Percentiles rank a stretch among this genome's conserved stretches.
Conservation (phyloP, 2,888 invertebrate genomes). For the Parapristionchus giblindavisi region DNA sequence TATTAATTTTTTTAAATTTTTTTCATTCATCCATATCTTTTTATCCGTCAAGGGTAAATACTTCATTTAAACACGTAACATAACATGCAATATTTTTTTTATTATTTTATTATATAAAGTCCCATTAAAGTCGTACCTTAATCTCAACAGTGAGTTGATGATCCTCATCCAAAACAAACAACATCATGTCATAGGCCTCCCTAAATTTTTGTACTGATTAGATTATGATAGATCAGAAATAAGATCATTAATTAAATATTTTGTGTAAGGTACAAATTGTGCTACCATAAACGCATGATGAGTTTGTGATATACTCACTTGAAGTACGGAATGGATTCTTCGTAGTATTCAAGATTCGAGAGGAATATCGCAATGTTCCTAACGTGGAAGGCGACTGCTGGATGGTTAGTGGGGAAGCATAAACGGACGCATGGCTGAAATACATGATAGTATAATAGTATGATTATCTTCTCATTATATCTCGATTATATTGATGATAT, state of each 20-base stretch:
- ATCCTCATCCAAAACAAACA: constrained; percentile 42
- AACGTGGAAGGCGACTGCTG: constrained; percentile 65
- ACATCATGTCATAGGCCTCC: constrained; percentile 40
- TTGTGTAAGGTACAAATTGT: too few species aligned
- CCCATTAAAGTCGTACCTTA: neutral
- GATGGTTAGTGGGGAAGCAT: constrained; percentile 64
- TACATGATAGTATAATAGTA: neutral
- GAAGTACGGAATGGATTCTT: constrained; percentile 30
- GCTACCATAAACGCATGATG: neutral
- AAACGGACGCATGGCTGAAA: constrained; percentile 53
- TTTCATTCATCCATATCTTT: too few species aligned
- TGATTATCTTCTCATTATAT: too few species aligned
- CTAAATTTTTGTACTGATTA: constrained; percentile 25
- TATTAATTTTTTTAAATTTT: too few species aligned
- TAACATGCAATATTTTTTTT: too few species aligned
- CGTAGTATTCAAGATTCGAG: constrained; percentile 30
- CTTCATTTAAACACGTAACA: too few species aligned
- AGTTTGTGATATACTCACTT: constrained; percentile 1
- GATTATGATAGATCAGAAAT: too few species aligned
- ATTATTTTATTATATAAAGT: too few species aligned
- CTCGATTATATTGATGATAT: neutral
- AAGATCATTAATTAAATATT: too few species aligned
- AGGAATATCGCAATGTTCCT: constrained; percentile 55
- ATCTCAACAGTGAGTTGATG: constrained; percentile 44
- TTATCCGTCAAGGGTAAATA: too few species aligned